Base-by-base conservation (phyloP, 2,113 vertebrate genomes). In the Periophthalmodon schlosseri region DNA sequence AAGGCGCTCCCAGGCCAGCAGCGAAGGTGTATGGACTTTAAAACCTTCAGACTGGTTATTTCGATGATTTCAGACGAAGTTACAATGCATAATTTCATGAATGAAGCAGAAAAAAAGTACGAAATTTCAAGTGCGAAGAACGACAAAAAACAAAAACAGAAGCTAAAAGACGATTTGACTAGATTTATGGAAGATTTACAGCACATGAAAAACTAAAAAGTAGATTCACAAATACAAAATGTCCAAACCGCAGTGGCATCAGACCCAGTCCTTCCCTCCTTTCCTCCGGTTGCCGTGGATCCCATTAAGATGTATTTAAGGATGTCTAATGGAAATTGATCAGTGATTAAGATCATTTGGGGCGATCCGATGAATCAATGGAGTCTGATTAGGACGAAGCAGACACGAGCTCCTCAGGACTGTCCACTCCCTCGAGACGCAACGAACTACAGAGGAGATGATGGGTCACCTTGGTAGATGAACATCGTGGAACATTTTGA, bases 301-400 rank as follows among this genome's bases (percentile, higher is more conserved):
- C 79, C 87, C 70, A 91, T 91, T 87, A 89, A 84, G 82, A 87
- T 68, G 75, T 90, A 72, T 90, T 91, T 89, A 83, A 80, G 77
- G 65, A 64, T 33, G 83, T 73, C 84, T 89, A 88, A 93, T 91
- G 77, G 87, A 91, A 93, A 93, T 91, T 91, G 90, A 93, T 92
- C 89, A 86, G 84, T 78, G 82, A 91, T 92, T 89, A 85, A 89
- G 83, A 91, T 91, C 79, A 82, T 89, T 88, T 85, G 64, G 67
- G 69, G 77, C 79, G 84, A 90, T 84, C 85, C 90, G 89, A 88
- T 93, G 78, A 91, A 91, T 92, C 91, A 91, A 91, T 92, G 81
- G 16, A 78, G 68, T 73, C 84, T 90, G 85, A 91, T 89, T 84
- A 73, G 84, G 76, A 84, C 8, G 69, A 14, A 50, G 72, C 24